phyloP scores from a whole-genome alignment of 2,888 invertebrate species.

The Bombylius major region DNA sequence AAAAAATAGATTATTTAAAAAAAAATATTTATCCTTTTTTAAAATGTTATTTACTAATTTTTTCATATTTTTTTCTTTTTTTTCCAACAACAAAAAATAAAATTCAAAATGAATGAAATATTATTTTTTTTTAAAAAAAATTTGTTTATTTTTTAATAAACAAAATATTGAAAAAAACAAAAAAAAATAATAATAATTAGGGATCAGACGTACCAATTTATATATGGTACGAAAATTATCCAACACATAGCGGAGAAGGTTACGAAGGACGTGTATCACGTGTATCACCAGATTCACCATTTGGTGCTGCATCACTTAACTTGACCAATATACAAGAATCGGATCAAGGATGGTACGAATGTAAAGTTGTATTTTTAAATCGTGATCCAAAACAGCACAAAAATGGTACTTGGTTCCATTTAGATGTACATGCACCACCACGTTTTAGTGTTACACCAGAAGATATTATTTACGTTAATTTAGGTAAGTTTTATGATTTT shows the following conservation, averaged over 20 bases:
- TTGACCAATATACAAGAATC: constrained; percentile 85
- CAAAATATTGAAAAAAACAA: too few species aligned
- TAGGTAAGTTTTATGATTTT: constrained; percentile 41
- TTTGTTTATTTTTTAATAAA: too few species aligned
- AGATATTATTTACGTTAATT: constrained; percentile 91
- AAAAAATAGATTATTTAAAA: too few species aligned
- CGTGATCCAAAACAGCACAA: constrained; percentile 83
- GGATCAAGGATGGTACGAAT: constrained; percentile 96
- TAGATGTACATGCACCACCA: constrained; percentile 94
- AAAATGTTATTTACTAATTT: too few species aligned
- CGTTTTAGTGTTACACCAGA: constrained; percentile 91
- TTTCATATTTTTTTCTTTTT: too few species aligned
- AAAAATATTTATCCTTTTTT: too few species aligned
- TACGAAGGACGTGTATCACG: constrained; percentile 86
- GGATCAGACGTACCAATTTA: constrained; percentile 94
- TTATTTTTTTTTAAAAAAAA: too few species aligned
- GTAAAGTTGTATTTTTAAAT: constrained; percentile 89
- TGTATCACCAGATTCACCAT: constrained; percentile 75
- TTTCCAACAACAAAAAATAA: too few species aligned
- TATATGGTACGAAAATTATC: constrained; percentile 97
- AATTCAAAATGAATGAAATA: too few species aligned
- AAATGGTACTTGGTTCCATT: constrained; percentile 95
- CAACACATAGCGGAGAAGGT: constrained; percentile 89
- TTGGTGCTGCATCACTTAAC: constrained; percentile 88
- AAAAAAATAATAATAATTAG: constrained; percentile 38